These are phyloP conservation scores for Tricholaema leucomelas DNA, from an alignment of 2,113 vertebrate species.

Conservation along the genomic window DNA sequence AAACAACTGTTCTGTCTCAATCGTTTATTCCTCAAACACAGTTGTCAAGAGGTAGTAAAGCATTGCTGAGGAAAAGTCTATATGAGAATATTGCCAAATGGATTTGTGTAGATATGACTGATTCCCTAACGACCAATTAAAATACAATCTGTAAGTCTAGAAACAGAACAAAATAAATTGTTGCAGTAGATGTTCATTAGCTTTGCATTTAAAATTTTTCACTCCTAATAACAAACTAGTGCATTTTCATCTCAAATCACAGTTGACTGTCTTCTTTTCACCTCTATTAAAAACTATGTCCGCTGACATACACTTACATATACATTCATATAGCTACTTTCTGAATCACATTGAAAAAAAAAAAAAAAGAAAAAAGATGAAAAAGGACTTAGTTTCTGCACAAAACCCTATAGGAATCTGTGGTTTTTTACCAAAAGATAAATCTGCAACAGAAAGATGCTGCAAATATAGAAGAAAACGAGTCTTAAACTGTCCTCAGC, in stretches of 20 bases:
- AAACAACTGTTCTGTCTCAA: slow-evolving; percentile 19
- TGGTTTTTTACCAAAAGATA: slow-evolving; percentile 43
- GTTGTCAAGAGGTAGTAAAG: slow-evolving; percentile 4
- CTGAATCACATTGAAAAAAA: slow-evolving; percentile 18
- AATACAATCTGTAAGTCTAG: slow-evolving; percentile 39
- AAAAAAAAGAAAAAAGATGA: slow-evolving; percentile 2
- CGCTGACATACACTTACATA: not conserved
- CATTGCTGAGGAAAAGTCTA: slow-evolving; percentile 21
- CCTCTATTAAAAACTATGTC: not conserved
- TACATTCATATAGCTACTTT: slow-evolving; percentile 5
- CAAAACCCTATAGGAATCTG: slow-evolving; percentile 31
- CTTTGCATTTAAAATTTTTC: slow-evolving; percentile 62
- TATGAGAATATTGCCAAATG: slow-evolving; percentile 40
- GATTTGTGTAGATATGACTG: slow-evolving; percentile 48
- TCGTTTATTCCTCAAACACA: slow-evolving; percentile 15
- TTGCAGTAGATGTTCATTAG: slow-evolving; percentile 50
- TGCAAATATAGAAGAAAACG: slow-evolving; percentile 75
- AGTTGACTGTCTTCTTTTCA: slow-evolving; percentile 38
- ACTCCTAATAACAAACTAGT: not conserved
- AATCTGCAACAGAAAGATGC: slow-evolving; percentile 49
- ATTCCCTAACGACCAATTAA: slow-evolving; percentile 68
- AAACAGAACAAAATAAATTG: not conserved
- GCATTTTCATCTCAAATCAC: not conserved
- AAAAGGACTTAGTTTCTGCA: slow-evolving; percentile 24
- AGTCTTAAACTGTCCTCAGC: slow-evolving; percentile 56